phyloP scores from a whole-genome alignment of 2,797 vertebrate species.

The Helostoma temminkii region DNA sequence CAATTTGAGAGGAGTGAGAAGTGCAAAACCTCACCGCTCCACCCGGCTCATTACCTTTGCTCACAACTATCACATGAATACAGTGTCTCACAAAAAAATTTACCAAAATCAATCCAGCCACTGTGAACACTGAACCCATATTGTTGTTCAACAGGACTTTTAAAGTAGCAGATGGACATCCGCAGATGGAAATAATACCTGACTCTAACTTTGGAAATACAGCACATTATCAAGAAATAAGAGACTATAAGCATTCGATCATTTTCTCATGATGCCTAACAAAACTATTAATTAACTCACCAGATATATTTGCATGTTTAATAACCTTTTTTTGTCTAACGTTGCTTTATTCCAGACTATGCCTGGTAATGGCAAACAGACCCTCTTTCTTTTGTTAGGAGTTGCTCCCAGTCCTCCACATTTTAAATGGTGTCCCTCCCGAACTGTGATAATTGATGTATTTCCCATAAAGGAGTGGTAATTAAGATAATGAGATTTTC shows the following conservation, averaged over 20 bases:
- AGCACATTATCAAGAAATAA: background rate
- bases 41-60: too few species aligned
- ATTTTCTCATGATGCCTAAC: background rate
- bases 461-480: conserved; percentile 73
- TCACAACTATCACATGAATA: conserved; percentile 11
- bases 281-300: conserved; percentile 28
- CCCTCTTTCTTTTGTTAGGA: conserved; percentile 51
- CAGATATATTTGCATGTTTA: conserved; percentile 44
- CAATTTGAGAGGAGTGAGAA: too few species aligned
- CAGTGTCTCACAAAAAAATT: background rate
- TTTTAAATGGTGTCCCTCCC: conserved; percentile 52
- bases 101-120: background rate
- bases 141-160: background rate
- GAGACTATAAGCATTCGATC: conserved; percentile 2
- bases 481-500: conserved; percentile 81
- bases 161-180: background rate
- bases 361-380: conserved; percentile 41
- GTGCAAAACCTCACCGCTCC: too few species aligned
- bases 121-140: background rate
- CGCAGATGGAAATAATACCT: background rate
- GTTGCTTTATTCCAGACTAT: conserved; percentile 30
- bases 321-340: conserved; percentile 45
- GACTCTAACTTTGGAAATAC: conserved; percentile 4
- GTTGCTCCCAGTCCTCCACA: conserved; percentile 46
- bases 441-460: conserved; percentile 70